These are phyloP conservation scores for Heliconius hortense DNA, from an alignment of 2,888 invertebrate genomes.

Conservation along the genomic window DNA sequence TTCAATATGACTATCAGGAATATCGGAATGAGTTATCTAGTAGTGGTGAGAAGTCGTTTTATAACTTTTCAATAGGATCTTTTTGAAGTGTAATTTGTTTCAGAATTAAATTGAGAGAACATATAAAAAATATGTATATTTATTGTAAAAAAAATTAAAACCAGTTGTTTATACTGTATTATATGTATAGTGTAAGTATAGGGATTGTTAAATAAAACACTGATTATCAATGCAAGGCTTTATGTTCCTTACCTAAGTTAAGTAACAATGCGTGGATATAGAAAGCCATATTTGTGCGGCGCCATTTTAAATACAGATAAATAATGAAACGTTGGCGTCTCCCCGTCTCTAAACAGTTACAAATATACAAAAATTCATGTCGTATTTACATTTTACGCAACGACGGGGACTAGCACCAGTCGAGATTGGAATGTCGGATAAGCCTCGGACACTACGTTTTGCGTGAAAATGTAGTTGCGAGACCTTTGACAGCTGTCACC, in stretches of 20 bases:
- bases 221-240: conserved; percentile 78
- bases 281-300: conserved; percentile 62
- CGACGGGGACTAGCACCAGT: conserved; percentile 46
- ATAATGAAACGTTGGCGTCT: conserved; percentile 51
- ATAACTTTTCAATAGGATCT: not conserved
- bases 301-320: conserved; percentile 58
- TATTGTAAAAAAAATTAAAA: not conserved
- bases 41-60: not conserved
- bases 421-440: conserved; percentile 50
- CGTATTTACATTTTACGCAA: conserved; percentile 51
- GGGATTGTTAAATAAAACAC: conserved; percentile 56
- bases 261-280: conserved; percentile 76
- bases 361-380: conserved; percentile 60
- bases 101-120: not conserved
- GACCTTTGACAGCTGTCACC: conserved; percentile 25
- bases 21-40: not conserved
- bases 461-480: conserved; percentile 46
- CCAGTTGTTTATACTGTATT: not conserved
- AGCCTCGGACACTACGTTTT: conserved; percentile 54
- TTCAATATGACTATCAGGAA: too few relatives aligned
- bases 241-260: conserved; percentile 74
- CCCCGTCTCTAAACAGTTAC: conserved; percentile 55
- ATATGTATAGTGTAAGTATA: conserved; percentile 34
- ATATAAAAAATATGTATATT: not conserved
- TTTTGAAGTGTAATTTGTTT: not conserved